Base-by-base conservation (phyloP, 2,888 invertebrate genomes). In the Proisotoma minuta region DNA sequence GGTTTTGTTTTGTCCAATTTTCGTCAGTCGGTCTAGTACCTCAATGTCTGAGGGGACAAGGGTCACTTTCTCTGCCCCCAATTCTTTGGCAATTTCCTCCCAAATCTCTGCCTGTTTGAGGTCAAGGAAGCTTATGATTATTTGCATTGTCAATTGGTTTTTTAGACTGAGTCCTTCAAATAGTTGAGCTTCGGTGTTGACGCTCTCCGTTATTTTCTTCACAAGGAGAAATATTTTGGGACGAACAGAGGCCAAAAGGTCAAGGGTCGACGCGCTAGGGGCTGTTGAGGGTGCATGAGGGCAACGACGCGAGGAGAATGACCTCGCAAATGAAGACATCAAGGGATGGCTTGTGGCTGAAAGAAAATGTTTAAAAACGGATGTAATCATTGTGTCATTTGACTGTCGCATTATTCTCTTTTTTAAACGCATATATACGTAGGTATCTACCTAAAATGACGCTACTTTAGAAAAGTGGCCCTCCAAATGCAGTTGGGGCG, bases 61-160 rank as follows among this genome's bases (percentile, higher is more conserved):
- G 1, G 20, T 8, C 12, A 62, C n/a, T 24, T 40, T 58, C 10
- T 63, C 57, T 1, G 48, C 60, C 12, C 50, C n/a, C 12, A 71
- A 51, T 34, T 67, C 65, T 23, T 66, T 47, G 12, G 49, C 40
- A 43, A 71, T 64, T 52, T 71, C 71, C 24, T 66, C 22, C 57
- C 67, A 71, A 43, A 69, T 60, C 51, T 73, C 73, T 10, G 57
- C 57, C 24, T 62, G 47, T 50, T 71, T 71, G 34, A 71, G 50
- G 51, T 71, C 73, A 27, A 70, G 39, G 51, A 66, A 70, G 50
- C 71, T 69, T 27, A 70, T 63, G 23, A 73, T 71, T 27, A 70
- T 63, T 66, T 73, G 69, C 69, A 73, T 70, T 26, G 70, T 64
- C 10, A 73, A 47, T 54, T 73, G 73, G 59, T 73, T 73, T n/a